phyloP scores from a whole-genome alignment of 2,888 invertebrate genomes.

The Leucophora obtusa region DNA sequence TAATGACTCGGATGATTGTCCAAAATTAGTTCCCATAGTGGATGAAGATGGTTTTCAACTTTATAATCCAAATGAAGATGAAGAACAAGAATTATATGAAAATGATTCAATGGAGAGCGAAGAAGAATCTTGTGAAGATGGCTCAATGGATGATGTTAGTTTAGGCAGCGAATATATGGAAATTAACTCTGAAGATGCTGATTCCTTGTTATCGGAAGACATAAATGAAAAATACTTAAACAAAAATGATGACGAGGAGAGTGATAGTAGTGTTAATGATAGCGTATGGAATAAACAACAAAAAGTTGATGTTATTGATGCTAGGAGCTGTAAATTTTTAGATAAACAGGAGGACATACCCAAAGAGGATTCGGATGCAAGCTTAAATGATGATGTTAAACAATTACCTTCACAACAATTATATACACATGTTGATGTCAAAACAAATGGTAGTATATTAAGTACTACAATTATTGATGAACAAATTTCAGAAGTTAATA shows the following conservation, averaged over 20 bases:
- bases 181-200: conserved; percentile 44
- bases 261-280: conserved; percentile 44
- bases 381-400: conserved; percentile 28
- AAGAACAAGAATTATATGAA: background rate
- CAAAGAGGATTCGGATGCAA: background rate
- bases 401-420: conserved; percentile 43
- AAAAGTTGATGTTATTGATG: conserved; percentile 59
- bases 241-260: conserved; percentile 25
- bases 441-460: conserved; percentile 26
- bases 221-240: conserved; percentile 65
- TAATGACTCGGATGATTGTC: conserved; percentile 52
- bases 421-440: conserved; percentile 37
- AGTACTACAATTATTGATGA: conserved; percentile 39
- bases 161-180: conserved; percentile 55
- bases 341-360: background rate
- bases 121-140: background rate
- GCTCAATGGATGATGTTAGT: conserved; percentile 27
- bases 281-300: conserved; percentile 24
- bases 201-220: conserved; percentile 55
- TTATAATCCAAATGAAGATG: conserved; percentile 46
- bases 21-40: conserved; percentile 63
- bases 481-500: no score
- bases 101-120: conserved; percentile 5
- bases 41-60: conserved; percentile 60
- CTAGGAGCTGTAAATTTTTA: conserved; percentile 33